Conservation (phyloP, 2,888 invertebrate genomes). For the Acanthosepion pharaonis region DNA sequence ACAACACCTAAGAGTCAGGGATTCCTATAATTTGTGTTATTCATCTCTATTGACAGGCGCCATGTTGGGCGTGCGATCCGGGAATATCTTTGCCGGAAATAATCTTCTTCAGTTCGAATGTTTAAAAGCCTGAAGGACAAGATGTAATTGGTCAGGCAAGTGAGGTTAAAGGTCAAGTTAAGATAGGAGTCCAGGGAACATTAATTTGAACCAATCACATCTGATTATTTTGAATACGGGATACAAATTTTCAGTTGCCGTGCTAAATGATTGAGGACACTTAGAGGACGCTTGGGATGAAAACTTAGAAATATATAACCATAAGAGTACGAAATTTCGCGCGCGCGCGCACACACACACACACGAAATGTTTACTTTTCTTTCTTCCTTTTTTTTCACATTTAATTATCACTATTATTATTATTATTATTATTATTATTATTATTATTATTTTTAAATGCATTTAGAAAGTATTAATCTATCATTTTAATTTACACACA, state of each 20-base stretch:
- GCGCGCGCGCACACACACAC: neutral
- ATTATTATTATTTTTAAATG: no score
- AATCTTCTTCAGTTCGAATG: neutral
- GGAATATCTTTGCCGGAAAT: constrained; percentile 23
- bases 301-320: neutral
- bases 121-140: constrained; percentile 20
- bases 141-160: constrained; percentile 16
- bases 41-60: neutral
- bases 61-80: neutral
- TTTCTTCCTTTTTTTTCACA: no score
- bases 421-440: no score
- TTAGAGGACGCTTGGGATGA: neutral
- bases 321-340: neutral
- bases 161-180: neutral
- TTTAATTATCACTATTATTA: no score
- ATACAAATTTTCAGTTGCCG: neutral
- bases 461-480: no score
- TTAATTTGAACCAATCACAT: neutral
- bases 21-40: neutral
- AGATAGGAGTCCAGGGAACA: neutral
- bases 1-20: neutral
- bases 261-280: neutral
- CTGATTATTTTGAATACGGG: neutral
- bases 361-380: no score
- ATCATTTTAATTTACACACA: no score